A percentile compares a stretch with the other conserved stretches of the same genome.
Conservation (phyloP, 2,113 vertebrate species). For the Semnopithecus entellus region DNA sequence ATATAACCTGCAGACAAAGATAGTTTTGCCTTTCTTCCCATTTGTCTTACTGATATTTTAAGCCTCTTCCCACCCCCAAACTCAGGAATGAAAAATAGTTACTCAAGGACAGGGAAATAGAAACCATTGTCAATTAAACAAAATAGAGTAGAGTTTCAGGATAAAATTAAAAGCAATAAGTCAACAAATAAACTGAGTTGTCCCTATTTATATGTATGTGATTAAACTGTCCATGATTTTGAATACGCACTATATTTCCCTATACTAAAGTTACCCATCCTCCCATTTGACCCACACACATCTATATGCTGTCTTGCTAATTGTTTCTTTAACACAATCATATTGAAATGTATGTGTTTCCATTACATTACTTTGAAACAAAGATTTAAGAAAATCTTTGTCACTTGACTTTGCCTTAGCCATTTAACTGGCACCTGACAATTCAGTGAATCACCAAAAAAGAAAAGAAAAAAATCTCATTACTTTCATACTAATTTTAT, state of each 20-base stretch:
- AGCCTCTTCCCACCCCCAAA: not conserved
- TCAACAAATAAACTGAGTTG: conserved; percentile 8
- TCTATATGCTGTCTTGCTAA: not conserved
- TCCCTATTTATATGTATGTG: conserved; percentile 28
- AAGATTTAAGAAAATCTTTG: conserved; percentile 9
- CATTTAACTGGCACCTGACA: conserved; percentile 60
- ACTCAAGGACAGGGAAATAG: not conserved
- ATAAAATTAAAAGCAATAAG: conserved; percentile 10
- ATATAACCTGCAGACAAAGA: not conserved
- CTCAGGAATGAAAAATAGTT: not conserved
- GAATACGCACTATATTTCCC: conserved; percentile 41
- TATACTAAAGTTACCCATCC: not conserved
- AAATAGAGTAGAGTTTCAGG: conserved; percentile 14
- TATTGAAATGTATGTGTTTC: conserved; percentile 53
- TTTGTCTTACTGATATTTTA: conserved; percentile 10
- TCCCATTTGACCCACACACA: not conserved
- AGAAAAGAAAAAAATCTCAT: conserved; percentile 59
- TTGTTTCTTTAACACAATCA: conserved; percentile 21
- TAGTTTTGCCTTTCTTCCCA: not conserved
- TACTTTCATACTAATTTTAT: conserved; percentile 70
- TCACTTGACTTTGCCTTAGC: conserved; percentile 38
- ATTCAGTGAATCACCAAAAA: conserved; percentile 55
- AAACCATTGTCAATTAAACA: not conserved
- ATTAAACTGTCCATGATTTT: conserved; percentile 23
- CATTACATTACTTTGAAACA: not conserved